Conservation (phyloP, 23 tunicate species). For the Botrylloides violaceus region DNA sequence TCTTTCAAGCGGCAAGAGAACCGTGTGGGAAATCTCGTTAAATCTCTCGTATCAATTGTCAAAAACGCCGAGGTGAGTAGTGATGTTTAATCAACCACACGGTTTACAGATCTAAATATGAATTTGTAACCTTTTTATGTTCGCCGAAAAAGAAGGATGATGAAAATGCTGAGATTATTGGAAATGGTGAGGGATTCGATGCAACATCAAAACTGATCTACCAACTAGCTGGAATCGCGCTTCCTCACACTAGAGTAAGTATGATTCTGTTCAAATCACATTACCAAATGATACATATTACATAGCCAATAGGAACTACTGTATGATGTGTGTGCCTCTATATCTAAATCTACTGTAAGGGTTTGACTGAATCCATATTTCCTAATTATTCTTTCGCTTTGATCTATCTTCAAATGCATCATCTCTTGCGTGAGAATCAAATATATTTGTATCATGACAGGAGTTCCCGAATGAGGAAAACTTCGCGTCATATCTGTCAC, state of each 20-base stretch:
- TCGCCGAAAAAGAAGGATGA: not conserved
- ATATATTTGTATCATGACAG: constrained; percentile 23
- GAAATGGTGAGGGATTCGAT: not conserved
- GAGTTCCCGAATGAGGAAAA: constrained; percentile 76
- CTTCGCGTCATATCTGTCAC: constrained; percentile 37
- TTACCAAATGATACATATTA: no score
- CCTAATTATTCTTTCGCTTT: no score
- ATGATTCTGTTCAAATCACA: no score
- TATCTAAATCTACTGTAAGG: no score
- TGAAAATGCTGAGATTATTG: not conserved
- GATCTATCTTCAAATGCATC: constrained; percentile 4
- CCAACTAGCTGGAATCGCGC: constrained; percentile 66
- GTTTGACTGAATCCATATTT: no score
- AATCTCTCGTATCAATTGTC: not conserved
- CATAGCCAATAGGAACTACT: no score
- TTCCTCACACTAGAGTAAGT: constrained; percentile 72
- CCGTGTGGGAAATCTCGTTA: not conserved
- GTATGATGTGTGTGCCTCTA: no score
- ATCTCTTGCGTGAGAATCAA: no score
- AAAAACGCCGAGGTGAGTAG: not conserved
- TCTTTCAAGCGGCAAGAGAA: no score
- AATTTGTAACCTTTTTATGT: not conserved
- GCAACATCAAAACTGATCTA: constrained; percentile 7
- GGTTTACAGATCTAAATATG: not conserved
- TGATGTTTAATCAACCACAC: not conserved